Evolutionary conservation across 2,888 invertebrate species (phyloP).

Genomic region (Scaptomyza parva): DNA sequence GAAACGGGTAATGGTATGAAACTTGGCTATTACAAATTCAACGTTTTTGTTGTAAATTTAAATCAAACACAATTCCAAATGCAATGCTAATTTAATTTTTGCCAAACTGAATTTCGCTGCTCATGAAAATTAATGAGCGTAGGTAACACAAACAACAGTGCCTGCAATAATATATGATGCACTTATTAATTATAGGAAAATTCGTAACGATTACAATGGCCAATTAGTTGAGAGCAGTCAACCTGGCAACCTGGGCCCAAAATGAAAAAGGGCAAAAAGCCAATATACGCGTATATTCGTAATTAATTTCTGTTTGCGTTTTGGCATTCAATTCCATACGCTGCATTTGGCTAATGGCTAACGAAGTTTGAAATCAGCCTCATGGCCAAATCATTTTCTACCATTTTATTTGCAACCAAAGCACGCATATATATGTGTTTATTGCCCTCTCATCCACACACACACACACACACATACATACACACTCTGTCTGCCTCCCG

Average conservation of each 20-base stretch:
- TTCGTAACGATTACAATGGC: slow-evolving; percentile 34
- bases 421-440: background rate
- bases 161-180: slow-evolving; percentile 38
- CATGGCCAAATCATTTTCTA: slow-evolving; percentile 23
- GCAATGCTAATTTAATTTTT: slow-evolving; percentile 49
- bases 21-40: slow-evolving; percentile 32
- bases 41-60: slow-evolving; percentile 50
- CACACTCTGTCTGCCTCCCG: background rate
- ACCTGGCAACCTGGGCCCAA: slow-evolving; percentile 40
- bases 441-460: too few species aligned
- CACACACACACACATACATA: too few species aligned
- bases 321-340: slow-evolving; percentile 41
- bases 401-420: slow-evolving; percentile 14
- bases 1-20: slow-evolving; percentile 19
- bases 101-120: slow-evolving; percentile 15
- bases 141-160: slow-evolving; percentile 18
- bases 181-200: slow-evolving; percentile 44
- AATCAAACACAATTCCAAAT: slow-evolving; percentile 25
- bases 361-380: slow-evolving; percentile 35
- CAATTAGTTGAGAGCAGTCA: slow-evolving; percentile 44
- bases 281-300: slow-evolving; percentile 48
- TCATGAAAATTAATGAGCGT: slow-evolving; percentile 13
- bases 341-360: slow-evolving; percentile 58
- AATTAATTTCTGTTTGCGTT: slow-evolving; percentile 68
- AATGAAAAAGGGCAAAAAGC: slow-evolving; percentile 17